These are phyloP conservation scores for Poeciliopsis prolifica DNA, from an alignment of 2,113 vertebrate species.

Conservation along the genomic window DNA sequence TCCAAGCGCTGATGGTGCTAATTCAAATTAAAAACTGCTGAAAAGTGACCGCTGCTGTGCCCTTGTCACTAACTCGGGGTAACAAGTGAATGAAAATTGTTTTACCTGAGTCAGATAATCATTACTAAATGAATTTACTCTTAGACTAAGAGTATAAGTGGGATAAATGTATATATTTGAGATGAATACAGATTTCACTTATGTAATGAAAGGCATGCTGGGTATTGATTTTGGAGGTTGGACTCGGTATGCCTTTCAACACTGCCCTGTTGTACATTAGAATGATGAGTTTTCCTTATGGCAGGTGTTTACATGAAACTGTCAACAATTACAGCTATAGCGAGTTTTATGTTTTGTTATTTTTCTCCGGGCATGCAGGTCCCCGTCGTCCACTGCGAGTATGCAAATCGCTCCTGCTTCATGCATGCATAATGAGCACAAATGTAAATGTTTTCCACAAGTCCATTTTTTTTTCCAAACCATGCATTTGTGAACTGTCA, in stretches of 20 bases:
- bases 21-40: constrained; percentile 78
- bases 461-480: constrained; percentile 43
- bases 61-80: constrained; percentile 86
- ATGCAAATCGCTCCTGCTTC: constrained; percentile 61
- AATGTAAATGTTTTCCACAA: constrained; percentile 40
- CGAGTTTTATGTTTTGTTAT: constrained; percentile 49
- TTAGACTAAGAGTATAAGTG: constrained; percentile 83
- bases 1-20: constrained; percentile 81
- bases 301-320: constrained; percentile 68
- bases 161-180: constrained; percentile 79
- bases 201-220: constrained; percentile 79
- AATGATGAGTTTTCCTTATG: constrained; percentile 87
- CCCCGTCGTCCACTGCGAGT: constrained; percentile 37
- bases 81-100: constrained; percentile 86
- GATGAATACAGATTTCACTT: constrained; percentile 86
- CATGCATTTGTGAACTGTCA: constrained; percentile 44
- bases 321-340: constrained; percentile 54
- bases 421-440: constrained; percentile 58
- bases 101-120: constrained; percentile 92
- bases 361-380: constrained; percentile 40
- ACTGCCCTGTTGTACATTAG: constrained; percentile 79
- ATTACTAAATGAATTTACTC: constrained; percentile 91
- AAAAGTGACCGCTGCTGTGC: constrained; percentile 85
- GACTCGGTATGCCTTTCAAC: constrained; percentile 64
- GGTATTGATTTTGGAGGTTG: constrained; percentile 80